These are phyloP conservation scores for Meghimatium bilineatum DNA, from an alignment of 2,888 invertebrate species.

Conservation along the genomic window DNA sequence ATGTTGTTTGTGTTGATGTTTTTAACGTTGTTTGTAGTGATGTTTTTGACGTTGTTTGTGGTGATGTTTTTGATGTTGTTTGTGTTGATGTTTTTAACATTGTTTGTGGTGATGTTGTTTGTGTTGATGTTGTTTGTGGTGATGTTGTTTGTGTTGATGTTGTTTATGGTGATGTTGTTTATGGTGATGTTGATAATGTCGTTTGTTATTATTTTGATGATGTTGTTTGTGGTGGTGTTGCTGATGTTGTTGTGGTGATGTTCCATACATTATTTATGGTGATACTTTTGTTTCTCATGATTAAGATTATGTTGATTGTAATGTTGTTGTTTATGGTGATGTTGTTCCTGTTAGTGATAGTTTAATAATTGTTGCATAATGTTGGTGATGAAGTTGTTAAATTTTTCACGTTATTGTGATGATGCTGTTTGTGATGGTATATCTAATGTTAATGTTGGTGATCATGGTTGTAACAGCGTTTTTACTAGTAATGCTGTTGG, in stretches of 20 bases:
- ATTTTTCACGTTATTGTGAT: too few relatives aligned
- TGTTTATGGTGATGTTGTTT: neutral
- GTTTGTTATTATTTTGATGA: neutral
- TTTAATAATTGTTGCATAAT: neutral
- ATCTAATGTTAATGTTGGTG: neutral
- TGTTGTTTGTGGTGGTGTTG: neutral
- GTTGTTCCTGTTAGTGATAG: neutral
- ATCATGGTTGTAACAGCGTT: neutral
- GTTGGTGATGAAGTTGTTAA: too few relatives aligned
- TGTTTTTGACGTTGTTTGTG: too few relatives aligned
- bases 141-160: neutral
- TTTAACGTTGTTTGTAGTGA: too few relatives aligned
- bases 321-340: too few relatives aligned
- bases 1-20: too few relatives aligned
- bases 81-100: too few relatives aligned
- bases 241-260: neutral
- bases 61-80: too few relatives aligned
- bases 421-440: neutral
- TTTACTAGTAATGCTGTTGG: neutral
- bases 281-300: too few relatives aligned
- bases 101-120: too few relatives aligned
- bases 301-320: too few relatives aligned
- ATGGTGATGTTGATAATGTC: neutral
- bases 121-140: neutral
- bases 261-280: too few relatives aligned